Base-by-base conservation (phyloP, 1,140 invertebrate species). In the Ostrea denselamellosa region DNA sequence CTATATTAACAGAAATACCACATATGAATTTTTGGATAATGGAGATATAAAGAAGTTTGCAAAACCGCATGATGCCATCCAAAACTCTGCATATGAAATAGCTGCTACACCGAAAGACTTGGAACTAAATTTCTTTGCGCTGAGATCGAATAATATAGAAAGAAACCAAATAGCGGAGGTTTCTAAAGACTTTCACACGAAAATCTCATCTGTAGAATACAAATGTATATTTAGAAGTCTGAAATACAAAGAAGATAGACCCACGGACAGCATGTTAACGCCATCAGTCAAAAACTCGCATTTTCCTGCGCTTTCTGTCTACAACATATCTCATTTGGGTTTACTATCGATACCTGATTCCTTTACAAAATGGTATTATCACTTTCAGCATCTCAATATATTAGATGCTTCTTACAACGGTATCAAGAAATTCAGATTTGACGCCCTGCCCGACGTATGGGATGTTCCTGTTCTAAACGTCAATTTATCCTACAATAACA, bases 331-430 rank as follows among this genome's bases (percentile, higher is more conserved):
- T 10, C 56, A 89, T 51, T 90, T 86, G 0, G 68, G 85, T n/a
- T 56, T 88, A 14, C 85, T 71, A 19, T 83, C 85, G 9, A 65
- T 92, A 9, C 81, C 87, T 14, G 85, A 89, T 44, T 54, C 86
- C 58, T 85, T 91, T 5, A 71, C 86, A 56, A 85, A 86, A 65
- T 92, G 91, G 91, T 90, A 88, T 14, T 58, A 71, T 22, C 62
- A 89, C 34, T 90, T 92, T 65, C 88, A 89, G 10, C 91, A 92
- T 34, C 56, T 92, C 14, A 53, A 90, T 68, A 44, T 53, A 8
- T 56, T 92, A 25, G 92, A 92, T 85, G 56, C 91, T 0, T 91
- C 90, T 53, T 77, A 90, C 54, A 92, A 92, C 54, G 56, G 85
- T 8, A 90, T 92, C 12, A 88, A 88, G 34, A 85, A 85, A 52